Evolutionary conservation across 2,797 vertebrate species (phyloP), one percentile per base, ranked within the genome.

Genomic region (Fringilla coelebs): DNA sequence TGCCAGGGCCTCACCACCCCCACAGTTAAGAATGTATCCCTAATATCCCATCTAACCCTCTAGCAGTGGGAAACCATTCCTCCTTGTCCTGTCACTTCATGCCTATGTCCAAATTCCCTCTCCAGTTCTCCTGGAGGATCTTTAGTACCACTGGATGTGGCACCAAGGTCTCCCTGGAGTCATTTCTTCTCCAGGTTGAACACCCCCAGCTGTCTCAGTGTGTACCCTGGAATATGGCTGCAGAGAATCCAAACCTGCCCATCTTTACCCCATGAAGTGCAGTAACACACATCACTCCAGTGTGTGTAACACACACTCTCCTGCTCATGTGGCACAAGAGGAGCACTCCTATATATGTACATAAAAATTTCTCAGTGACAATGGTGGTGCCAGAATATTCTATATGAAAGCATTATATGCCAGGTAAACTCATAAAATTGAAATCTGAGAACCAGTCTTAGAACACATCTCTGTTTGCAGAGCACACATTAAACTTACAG

Each of bases 331-430:
- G 46, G 54, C 29, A 12, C 43, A 28, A 58, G 7, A 67, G 45
- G 4, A 67, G 12, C 0, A 0, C 17, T 85, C 63, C 54, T 52
- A 7, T 15, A 19, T 26, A n/a, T 0, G 11, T 31, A 28, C 0
- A 1, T 3, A 8, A 32, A 34, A 17, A 2, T 8, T 29, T 34
- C 49, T 48, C 41, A 17, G 17, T 7, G 7, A 13, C n/a, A 34
- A 2, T 9, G 32, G 29, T 14, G 45, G 24, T 63, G 32, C 52
- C 61, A 41, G 55, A 24, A 31, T 25, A 48, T 24, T 46, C 25
- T 11, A 66, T 11, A 40, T n/a, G 43, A 67, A 79, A 49, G 52
- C 34, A 67, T n/a, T 29, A 32, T n/a, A 40, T 18, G 29, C 11
- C 25, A 41, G 25, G 25, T n/a, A 57, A 79, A 38, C 24, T 67